Evolutionary conservation across 2,797 vertebrate genomes (phyloP), one percentile per base, ranked within the genome.

Genomic region (Sebastes taczanowskii): DNA sequence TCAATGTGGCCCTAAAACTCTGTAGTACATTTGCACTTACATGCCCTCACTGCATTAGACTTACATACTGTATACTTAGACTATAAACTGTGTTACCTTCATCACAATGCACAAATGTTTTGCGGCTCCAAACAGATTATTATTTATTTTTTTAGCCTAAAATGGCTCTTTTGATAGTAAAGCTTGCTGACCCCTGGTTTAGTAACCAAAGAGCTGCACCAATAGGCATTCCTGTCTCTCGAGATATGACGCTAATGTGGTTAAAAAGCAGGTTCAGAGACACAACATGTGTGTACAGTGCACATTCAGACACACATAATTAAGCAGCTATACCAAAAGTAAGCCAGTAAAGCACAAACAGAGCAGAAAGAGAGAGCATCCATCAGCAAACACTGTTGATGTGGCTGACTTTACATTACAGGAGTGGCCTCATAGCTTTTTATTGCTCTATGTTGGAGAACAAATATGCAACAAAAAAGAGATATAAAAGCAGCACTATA

Each of bases 341-440:
- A 52, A 52, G 13, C 52, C 25, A 29, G 20, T 38, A 13, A 34
- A 63, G 62, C 27, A 30, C 0, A 66, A 49, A 20, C 10, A 56
- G 8, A 55, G 13, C 29, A 22, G 35, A 30, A 52, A 66, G 7
- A n/a, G 30, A 71, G 35, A 18, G 65, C 3, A 4, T 52, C 75
- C 30, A 6, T 59, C 38, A 29, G 59, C 34, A 35, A 7, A 23
- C 69, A 8, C 46, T 13, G 73, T 71, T 11, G 13, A 71, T 29
- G 46, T 6, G 53, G 30, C 61, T 65, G 70, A 53, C 63, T 81
- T 69, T 35, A 60, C 60, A 38, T 67, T 60, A 74, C 70, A 65
- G 59, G 62, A 75, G 59, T 84, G 20, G 79, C 63, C 68, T 78
- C 84, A 67, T 80, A 74, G 78, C 74, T 42, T 80, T 89, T 86